Evolutionary conservation across 2,113 vertebrate genomes (phyloP).

Genomic region (Mixornis gularis): DNA sequence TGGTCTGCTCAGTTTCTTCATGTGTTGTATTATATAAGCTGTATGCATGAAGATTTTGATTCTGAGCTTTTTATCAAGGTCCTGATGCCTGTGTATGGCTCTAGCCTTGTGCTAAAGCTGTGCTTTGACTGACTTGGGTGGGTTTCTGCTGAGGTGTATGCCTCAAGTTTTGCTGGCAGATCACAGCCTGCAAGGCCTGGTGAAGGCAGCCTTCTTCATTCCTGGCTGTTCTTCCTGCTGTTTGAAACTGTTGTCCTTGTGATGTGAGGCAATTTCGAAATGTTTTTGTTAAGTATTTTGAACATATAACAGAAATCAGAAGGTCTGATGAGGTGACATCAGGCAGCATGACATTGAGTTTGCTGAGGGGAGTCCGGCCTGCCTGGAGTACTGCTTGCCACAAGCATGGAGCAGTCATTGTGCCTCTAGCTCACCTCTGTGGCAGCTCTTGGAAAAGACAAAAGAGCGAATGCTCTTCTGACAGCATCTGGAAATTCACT

Average conservation of each 20-base stretch:
- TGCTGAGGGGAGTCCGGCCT: rapidly evolving
- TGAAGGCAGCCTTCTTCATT: not conserved
- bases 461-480: not conserved
- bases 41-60: not conserved
- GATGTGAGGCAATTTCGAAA: not conserved
- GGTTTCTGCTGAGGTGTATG: not conserved
- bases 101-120: not conserved
- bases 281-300: not conserved
- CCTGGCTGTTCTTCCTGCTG: not conserved
- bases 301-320: not conserved
- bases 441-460: not conserved
- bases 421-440: not conserved
- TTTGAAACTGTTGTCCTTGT: not conserved
- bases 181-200: not conserved
- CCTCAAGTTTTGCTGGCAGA: not conserved
- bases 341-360: not conserved
- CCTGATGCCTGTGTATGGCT: not conserved
- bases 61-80: not conserved
- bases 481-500: not conserved
- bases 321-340: not conserved
- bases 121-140: not conserved
- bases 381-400: rapidly evolving
- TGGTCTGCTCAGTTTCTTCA: constrained; percentile 1
- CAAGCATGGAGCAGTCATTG: rapidly evolving
- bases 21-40: not conserved